phyloP scores from a whole-genome alignment of 2,797 vertebrate species.

The Clamator glandarius region DNA sequence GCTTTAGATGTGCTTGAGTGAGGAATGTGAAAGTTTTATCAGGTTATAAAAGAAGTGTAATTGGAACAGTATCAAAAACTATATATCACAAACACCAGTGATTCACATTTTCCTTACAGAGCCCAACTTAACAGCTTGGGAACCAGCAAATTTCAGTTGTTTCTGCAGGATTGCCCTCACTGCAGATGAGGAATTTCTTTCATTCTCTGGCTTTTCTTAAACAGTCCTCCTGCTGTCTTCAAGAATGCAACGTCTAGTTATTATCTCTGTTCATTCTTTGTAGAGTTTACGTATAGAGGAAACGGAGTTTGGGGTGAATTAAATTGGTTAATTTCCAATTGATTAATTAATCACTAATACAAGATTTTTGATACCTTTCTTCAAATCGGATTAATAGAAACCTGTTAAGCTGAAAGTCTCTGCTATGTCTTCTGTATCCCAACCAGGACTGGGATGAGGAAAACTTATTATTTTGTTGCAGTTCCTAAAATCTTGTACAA shows the following conservation, averaged over 20 bases:
- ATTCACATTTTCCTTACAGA: not conserved
- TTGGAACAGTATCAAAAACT: not conserved
- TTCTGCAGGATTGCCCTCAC: not conserved
- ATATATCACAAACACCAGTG: not conserved
- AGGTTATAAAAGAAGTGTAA: not conserved
- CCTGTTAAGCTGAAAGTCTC: not conserved
- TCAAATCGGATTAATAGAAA: not conserved
- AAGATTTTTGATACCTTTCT: not conserved
- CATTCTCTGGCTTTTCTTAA: not conserved
- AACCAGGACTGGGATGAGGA: not conserved
- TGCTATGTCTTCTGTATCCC: not conserved
- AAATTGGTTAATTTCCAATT: not conserved
- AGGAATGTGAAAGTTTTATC: not conserved
- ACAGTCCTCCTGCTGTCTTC: not conserved
- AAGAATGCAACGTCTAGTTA: not conserved
- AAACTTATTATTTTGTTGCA: not conserved
- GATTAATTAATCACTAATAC: not conserved
- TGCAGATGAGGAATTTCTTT: not conserved
- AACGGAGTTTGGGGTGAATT: not conserved
- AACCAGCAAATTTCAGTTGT: not conserved
- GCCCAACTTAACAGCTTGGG: not conserved
- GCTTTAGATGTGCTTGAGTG: not conserved
- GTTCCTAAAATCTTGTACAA: not conserved
- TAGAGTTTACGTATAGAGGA: not conserved
- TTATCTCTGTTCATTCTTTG: not conserved